Conservation (phyloP, 30 jellyfish, hydroid and myxozoan species). For the Aurelia sp. region DNA sequence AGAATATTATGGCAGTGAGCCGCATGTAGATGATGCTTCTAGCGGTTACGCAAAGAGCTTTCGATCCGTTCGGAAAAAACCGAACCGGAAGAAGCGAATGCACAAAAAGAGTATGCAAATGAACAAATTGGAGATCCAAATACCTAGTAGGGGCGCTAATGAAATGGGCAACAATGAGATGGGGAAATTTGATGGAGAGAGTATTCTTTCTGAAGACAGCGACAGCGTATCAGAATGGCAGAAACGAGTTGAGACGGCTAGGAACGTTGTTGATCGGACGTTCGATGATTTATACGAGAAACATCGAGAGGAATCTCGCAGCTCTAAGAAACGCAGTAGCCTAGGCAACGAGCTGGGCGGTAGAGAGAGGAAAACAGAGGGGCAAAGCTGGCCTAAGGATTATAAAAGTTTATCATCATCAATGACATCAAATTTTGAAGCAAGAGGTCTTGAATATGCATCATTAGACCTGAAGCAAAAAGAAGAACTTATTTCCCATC, state of each 20-base stretch:
- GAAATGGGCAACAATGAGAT: background rate
- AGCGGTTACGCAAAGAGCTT: constrained; percentile 71
- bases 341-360: background rate
- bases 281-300: constrained; percentile 29
- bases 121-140: constrained; percentile 24
- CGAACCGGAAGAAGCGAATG: constrained; percentile 2
- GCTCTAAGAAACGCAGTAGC: background rate
- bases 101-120: constrained; percentile 58
- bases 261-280: constrained; percentile 28
- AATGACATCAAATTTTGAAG: background rate
- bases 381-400: background rate
- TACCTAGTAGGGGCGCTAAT: constrained; percentile 23
- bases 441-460: constrained; percentile 40
- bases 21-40: constrained; percentile 33
- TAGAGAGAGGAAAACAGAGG: background rate
- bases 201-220: constrained; percentile 2
- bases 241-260: constrained; percentile 4
- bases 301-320: constrained; percentile 2
- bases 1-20: background rate
- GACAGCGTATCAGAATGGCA: constrained; percentile 53
- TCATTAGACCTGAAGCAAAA: constrained; percentile 30
- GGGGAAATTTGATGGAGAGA: background rate
- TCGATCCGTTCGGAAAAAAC: constrained; percentile 14
- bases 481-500: constrained; percentile 41
- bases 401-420: constrained; percentile 5